Conservation (phyloP, 53 echinoderm and acorn worm genomes). For the Zoroaster sp. region DNA sequence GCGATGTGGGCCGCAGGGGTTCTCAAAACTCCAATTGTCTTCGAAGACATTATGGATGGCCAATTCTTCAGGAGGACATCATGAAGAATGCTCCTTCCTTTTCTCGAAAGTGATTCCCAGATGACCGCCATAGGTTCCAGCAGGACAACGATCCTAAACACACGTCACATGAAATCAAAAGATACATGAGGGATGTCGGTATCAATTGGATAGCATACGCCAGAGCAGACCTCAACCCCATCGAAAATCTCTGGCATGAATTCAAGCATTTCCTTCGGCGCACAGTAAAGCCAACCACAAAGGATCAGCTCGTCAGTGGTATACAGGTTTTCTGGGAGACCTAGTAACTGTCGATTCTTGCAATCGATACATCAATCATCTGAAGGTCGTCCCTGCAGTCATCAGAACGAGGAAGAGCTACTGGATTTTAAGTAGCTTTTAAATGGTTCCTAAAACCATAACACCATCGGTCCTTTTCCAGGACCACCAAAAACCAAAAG, state of each 20-base stretch:
- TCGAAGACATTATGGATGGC: slow-evolving; percentile 16
- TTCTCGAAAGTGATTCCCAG: neutral
- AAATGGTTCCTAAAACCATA: too few relatives aligned
- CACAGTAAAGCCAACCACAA: neutral
- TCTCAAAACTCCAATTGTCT: slow-evolving; percentile 37
- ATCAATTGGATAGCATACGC: slow-evolving; percentile 40
- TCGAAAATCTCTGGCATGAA: slow-evolving; percentile 40
- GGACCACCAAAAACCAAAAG: neutral
- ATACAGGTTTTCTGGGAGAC: neutral
- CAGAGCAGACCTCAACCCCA: slow-evolving; percentile 43
- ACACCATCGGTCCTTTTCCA: neutral
- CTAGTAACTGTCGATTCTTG: neutral
- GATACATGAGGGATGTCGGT: slow-evolving; percentile 8
- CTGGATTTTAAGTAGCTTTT: neutral
- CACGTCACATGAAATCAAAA: neutral
- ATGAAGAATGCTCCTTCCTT: slow-evolving; percentile 25
- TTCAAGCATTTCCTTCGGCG: slow-evolving; percentile 18
- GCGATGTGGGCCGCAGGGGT: slow-evolving; percentile 29
- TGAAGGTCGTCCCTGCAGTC: neutral
- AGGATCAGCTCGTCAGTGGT: neutral
- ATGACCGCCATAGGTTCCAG: slow-evolving; percentile 29
- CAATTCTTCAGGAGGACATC: slow-evolving; percentile 28
- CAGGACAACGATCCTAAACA: slow-evolving; percentile 52
- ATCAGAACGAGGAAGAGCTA: neutral
- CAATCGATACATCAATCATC: neutral